These are phyloP conservation scores for Pelobates fuscus DNA, from an alignment of 2,113 vertebrate genomes.

Conservation along the genomic window DNA sequence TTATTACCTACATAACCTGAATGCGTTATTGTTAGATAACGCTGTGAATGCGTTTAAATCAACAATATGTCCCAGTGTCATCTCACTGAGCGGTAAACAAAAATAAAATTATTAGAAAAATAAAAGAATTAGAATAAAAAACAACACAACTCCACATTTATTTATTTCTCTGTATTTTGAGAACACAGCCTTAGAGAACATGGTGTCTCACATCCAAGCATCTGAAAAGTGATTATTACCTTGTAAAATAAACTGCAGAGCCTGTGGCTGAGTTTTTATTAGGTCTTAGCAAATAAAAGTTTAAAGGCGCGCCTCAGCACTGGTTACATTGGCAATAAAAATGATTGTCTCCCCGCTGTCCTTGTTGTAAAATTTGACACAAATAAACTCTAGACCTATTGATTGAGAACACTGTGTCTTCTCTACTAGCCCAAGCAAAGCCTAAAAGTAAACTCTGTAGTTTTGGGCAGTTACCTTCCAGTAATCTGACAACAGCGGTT, in stretches of 20 bases:
- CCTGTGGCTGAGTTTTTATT: slow-evolving; percentile 29
- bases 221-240: slow-evolving; percentile 22
- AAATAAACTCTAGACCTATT: background rate
- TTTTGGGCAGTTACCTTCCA: slow-evolving; percentile 1
- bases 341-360: slow-evolving; percentile 37
- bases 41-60: no score
- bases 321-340: slow-evolving; percentile 30
- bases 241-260: slow-evolving; percentile 42
- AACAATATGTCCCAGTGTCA: no score
- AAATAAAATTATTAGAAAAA: background rate
- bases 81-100: background rate
- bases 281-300: slow-evolving; percentile 43
- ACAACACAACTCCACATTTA: background rate
- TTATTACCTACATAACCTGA: no score
- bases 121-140: no score
- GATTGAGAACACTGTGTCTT: slow-evolving; percentile 7
- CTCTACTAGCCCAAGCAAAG: background rate
- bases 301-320: slow-evolving; percentile 29
- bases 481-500: background rate
- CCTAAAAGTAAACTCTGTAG: background rate
- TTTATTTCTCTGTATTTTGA: background rate
- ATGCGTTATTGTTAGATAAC: no score
- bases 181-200: background rate
- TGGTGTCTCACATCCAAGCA: background rate
- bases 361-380: slow-evolving; percentile 24